Percentiles rank a stretch among this genome's conserved stretches.
These are phyloP conservation scores for Thecophora atra DNA, from an alignment of 2,888 invertebrate genomes.

Conservation along the genomic window DNA sequence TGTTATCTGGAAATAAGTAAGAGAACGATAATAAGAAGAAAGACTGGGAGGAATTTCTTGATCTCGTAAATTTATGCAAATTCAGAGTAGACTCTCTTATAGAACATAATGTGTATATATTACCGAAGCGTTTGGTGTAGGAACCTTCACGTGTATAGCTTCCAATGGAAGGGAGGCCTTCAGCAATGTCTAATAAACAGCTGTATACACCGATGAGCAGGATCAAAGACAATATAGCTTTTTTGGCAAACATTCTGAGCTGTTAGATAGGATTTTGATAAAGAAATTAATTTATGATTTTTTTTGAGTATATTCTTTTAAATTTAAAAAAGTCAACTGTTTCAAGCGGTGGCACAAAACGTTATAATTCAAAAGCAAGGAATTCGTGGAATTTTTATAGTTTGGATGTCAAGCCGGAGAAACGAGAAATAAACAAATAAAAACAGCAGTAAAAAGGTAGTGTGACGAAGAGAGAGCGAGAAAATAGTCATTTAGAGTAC, in stretches of 20 bases:
- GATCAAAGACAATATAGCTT: conserved; percentile 45
- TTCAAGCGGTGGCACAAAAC: conserved; percentile 43
- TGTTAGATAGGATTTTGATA: conserved; percentile 1
- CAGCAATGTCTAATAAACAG: conserved; percentile 47
- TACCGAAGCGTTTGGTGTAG: conserved; percentile 61
- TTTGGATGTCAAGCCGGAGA: not conserved
- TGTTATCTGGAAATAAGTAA: conserved; percentile 47
- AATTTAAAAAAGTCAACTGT: conserved; percentile 33
- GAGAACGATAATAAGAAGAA: not conserved
- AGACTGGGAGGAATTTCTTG: not conserved
- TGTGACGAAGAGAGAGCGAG: not conserved
- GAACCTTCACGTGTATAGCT: conserved; percentile 48
- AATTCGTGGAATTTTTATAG: conserved; percentile 56
- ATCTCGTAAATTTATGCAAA: no score
- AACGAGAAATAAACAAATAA: not conserved
- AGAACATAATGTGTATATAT: conserved; percentile 39
- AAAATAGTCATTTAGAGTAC: no score
- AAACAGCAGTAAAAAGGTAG: not conserved
- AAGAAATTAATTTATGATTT: no score
- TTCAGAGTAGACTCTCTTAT: no score
- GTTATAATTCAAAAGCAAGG: conserved; percentile 51
- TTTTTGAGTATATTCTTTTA: no score
- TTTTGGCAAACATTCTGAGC: conserved; percentile 47
- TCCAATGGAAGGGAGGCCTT: conserved; percentile 59
- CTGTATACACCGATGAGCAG: conserved; percentile 48